phyloP scores from a whole-genome alignment of 1,140 invertebrate species.

The Neodiprion fabricii region DNA sequence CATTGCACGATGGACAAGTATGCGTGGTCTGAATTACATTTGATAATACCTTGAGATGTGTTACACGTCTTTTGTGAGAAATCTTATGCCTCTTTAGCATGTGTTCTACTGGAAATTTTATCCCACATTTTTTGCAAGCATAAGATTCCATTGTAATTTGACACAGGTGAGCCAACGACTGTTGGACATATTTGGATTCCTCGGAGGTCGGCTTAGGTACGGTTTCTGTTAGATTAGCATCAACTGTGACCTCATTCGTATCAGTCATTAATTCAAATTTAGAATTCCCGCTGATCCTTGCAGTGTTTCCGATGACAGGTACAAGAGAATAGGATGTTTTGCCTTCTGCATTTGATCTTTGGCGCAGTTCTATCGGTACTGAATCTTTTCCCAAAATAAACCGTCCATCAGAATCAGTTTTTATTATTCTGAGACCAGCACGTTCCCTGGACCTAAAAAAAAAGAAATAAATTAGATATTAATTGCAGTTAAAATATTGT shows the following conservation, averaged over 20 bases:
- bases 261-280: background rate
- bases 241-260: background rate
- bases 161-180: conserved; percentile 14
- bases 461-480: conserved; percentile 30
- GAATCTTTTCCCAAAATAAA: conserved; percentile 28
- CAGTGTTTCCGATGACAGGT: conserved; percentile 4
- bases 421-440: conserved; percentile 17
- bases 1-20: conserved; percentile 22
- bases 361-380: conserved; percentile 27
- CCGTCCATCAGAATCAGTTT: conserved; percentile 26
- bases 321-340: conserved; percentile 28
- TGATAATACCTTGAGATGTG: too few species aligned
- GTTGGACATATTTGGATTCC: background rate
- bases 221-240: background rate
- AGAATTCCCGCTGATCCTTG: background rate
- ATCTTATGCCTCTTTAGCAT: conserved; percentile 47
- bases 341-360: conserved; percentile 23
- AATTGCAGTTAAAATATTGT: conserved; percentile 13
- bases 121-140: conserved; percentile 43
- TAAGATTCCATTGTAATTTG: conserved; percentile 19
- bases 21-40: too few species aligned
- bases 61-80: background rate
- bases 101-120: conserved; percentile 43
- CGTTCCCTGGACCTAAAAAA: conserved; percentile 28
- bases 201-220: background rate